Percentiles rank a stretch among this genome's conserved stretches.
Evolutionary conservation across 2,797 vertebrate species (phyloP).

Genomic region (Periophthalmus magnuspinnatus): DNA sequence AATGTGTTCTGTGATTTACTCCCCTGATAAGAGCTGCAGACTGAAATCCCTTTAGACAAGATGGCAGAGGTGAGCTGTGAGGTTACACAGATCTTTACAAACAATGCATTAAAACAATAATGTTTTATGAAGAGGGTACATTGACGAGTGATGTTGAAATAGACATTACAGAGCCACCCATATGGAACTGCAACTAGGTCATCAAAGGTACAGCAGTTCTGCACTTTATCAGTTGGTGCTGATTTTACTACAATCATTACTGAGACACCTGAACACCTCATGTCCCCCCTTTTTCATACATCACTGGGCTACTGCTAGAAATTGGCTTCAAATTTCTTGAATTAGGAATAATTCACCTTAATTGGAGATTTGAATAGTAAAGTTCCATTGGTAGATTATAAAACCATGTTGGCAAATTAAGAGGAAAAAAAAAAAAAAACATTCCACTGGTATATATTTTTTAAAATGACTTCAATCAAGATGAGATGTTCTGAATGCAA

Average conservation of each 20-base stretch:
- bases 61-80: constrained; percentile 70
- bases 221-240: constrained; percentile 54
- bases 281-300: constrained; percentile 1
- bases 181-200: constrained; percentile 18
- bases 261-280: constrained; percentile 50
- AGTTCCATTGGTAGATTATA: no score
- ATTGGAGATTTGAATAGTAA: no score
- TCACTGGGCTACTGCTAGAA: constrained; percentile 36
- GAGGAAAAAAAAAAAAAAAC: no score
- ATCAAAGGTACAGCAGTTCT: constrained; percentile 35
- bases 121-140: constrained; percentile 18
- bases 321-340: constrained; percentile 17
- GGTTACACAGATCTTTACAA: constrained; percentile 50
- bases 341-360: no score
- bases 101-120: constrained; percentile 15
- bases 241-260: constrained; percentile 52
- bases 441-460: no score
- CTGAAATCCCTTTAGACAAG: constrained; percentile 67
- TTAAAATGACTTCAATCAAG: no score
- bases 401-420: no score
- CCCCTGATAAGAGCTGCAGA: constrained; percentile 65
- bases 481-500: no score
- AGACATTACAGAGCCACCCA: background rate
- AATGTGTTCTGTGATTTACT: constrained; percentile 72
- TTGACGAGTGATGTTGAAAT: constrained; percentile 3